Percentiles rank a stretch among this genome's conserved stretches.
phyloP scores from a whole-genome alignment of 2,888 invertebrate genomes.

The Heteropelma amictum region DNA sequence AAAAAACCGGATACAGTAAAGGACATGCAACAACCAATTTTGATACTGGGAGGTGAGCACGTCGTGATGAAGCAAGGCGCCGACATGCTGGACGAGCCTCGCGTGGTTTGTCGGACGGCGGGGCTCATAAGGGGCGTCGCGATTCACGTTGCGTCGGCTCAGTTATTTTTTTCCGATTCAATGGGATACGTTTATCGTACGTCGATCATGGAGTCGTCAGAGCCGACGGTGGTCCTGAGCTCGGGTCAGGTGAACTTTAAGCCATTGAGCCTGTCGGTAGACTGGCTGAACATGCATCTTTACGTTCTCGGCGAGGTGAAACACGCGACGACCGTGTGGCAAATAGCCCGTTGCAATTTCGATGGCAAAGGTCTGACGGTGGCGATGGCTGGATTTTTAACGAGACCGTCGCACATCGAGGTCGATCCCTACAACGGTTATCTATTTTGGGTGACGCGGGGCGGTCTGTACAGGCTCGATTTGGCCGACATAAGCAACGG shows the following conservation, averaged over 20 bases:
- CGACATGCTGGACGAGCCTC: constrained; percentile 84
- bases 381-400: constrained; percentile 85
- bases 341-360: constrained; percentile 87
- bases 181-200: constrained; percentile 82
- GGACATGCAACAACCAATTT: constrained; percentile 83
- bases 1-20: constrained; percentile 81
- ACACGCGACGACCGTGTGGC: constrained; percentile 81
- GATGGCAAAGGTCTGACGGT: constrained; percentile 86
- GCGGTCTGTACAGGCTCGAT: constrained; percentile 88
- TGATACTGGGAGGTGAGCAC: constrained; percentile 85
- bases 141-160: constrained; percentile 85
- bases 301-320: constrained; percentile 89
- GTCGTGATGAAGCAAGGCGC: constrained; percentile 84
- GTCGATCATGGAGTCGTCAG: constrained; percentile 69
- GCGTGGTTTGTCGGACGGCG: constrained; percentile 82
- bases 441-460: constrained; percentile 87
- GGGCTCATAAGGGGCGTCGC: constrained; percentile 84
- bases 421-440: constrained; percentile 97
- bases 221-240: constrained; percentile 79
- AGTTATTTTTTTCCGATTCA: constrained; percentile 88
- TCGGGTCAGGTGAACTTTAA: constrained; percentile 82
- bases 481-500: constrained; percentile 88
- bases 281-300: constrained; percentile 92
- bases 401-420: constrained; percentile 88
- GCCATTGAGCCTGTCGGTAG: constrained; percentile 87